These are phyloP conservation scores for Lycopodina hypogea DNA, from an alignment of 37 sponge, comb jelly and placozoan genomes.

Conservation along the genomic window DNA sequence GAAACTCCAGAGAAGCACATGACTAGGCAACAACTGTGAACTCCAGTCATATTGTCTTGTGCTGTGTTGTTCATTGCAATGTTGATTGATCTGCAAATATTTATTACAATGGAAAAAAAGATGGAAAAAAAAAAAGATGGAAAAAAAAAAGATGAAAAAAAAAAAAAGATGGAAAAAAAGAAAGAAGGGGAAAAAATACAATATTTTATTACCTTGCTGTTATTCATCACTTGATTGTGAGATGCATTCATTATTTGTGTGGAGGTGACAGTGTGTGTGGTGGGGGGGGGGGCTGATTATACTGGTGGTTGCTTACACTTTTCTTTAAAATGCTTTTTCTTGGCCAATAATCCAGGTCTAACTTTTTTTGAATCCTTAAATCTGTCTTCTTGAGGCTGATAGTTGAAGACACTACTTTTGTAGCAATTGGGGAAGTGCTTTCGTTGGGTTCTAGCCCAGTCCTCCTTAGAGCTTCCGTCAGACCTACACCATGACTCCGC, in stretches of 20 bases:
- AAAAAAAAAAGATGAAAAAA: too few relatives aligned
- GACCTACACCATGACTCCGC: slow-evolving; percentile 89
- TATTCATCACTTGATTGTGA: too few relatives aligned
- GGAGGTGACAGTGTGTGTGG: too few relatives aligned
- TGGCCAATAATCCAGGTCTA: slow-evolving; percentile 29
- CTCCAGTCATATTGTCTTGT: neutral
- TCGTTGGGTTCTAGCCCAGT: slow-evolving; percentile 61
- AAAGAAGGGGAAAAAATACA: neutral
- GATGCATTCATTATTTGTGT: too few relatives aligned
- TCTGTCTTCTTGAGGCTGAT: slow-evolving; percentile 8
- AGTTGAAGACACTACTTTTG: slow-evolving; percentile 65
- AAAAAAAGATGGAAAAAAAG: too few relatives aligned
- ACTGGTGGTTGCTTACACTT: slow-evolving; percentile 81
- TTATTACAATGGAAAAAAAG: too few relatives aligned
- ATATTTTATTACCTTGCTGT: neutral
- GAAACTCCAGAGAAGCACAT: slow-evolving; percentile 33
- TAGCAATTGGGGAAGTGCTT: slow-evolving; percentile 63
- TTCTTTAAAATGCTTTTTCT: slow-evolving; percentile 59
- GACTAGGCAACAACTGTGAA: neutral
- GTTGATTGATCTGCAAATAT: slow-evolving; percentile 53
- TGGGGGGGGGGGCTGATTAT: too few relatives aligned
- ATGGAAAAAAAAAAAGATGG: too few relatives aligned
- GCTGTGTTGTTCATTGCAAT: slow-evolving; percentile 25
- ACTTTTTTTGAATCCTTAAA: slow-evolving; percentile 25
- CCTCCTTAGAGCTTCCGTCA: slow-evolving; percentile 71